Evolutionary conservation across 2,797 vertebrate genomes (phyloP), one percentile per base, ranked within the genome.

Genomic region (Gallinago nigripennis): DNA sequence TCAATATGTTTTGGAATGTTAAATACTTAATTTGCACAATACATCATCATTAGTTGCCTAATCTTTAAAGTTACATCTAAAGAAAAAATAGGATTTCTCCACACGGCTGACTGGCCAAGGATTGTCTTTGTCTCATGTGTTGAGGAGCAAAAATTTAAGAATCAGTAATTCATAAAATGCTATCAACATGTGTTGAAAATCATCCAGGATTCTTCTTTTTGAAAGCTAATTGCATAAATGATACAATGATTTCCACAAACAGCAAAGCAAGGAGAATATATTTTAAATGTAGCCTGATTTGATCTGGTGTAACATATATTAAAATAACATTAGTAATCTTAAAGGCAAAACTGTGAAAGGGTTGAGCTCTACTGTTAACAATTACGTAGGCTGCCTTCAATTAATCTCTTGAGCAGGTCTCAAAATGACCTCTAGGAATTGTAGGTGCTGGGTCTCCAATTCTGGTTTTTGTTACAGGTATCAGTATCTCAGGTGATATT

Each of bases 1-100:
- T 95, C 93, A 80, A 95, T 95, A 95, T 68, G 76, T 82, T 96
- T 89, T 93, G 76, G 78, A 91, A 91, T 92, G 82, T 95, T 95
- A 94, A 97, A 86, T 82, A 82, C 86, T 85, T 94, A 86, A 92
- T 96, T 93, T 94, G 57, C 30, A 87, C 82, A 65, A 82, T 89
- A 2, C 43, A 95, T 95, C 92, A 82, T 91, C 83, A 57, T 89
- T 94, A 95, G 68, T 46, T 71, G 50, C 31, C 57, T 61, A 60
- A 95, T 94, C 92, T 93, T 94, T 94, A 61, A 80, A 82, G 33
- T 80, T 92, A 77, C 31, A 80, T 51, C 35, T 86, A 21, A 95
- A 88, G 43, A 51, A 86, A 93, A 93, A 83, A 80, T 24, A 82
- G 46, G 33, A 81, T 92, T 95, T 95, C 46, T 83, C 35, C 85